Base-by-base conservation (phyloP, 2,888 invertebrate genomes). In the Cheilosia vulpina region DNA sequence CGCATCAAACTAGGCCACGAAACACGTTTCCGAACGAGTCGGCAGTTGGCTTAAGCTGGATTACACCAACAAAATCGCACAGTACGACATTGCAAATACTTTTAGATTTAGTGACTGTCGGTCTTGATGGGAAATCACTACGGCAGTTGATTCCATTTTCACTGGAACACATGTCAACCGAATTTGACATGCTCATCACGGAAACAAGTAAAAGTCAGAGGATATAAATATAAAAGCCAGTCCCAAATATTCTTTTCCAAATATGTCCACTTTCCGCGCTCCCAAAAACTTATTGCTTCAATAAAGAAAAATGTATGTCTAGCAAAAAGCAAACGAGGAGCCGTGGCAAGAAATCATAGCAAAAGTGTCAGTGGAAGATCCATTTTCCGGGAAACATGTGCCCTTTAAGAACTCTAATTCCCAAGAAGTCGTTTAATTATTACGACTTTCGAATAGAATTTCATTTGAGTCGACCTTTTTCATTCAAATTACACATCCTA, bases 401-500 rank as follows among this genome's bases (percentile, higher is more conserved):
- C 17, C 17, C 21, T 52, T 52, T 19, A 24, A 72, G 82, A 52
- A 71, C 65, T 72, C 60, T 47, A 41, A 76, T 62, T 82, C 76
- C 34, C 77, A n/a, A 24, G 60, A 72, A 52, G 52, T 38, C 77
- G 66, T 77, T 72, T 82, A 82, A 82, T 82, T 82, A 82, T 77
- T 60, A 77, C 82, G 71, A 72, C 53, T 71, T 66, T 65, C 24
- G 77, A 82, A 60, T 77, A 66, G 60, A 72, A 77, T 82, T 77
- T 77, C 71, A 71, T 81, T 76, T 57, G 27, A 63, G 45, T 52
- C 53, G 34, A 77, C 65, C 75, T 53, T 58, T 63, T 19, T n/a
- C 34, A 17, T 31, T 38, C 66, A 68, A 83, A 50, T 83, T 62
- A 83, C 72, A 83, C 2, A 38, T 66, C 66, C 66, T 43, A 21